Base-by-base conservation (phyloP, 1,140 invertebrate genomes). In the Aphelinus certus region DNA sequence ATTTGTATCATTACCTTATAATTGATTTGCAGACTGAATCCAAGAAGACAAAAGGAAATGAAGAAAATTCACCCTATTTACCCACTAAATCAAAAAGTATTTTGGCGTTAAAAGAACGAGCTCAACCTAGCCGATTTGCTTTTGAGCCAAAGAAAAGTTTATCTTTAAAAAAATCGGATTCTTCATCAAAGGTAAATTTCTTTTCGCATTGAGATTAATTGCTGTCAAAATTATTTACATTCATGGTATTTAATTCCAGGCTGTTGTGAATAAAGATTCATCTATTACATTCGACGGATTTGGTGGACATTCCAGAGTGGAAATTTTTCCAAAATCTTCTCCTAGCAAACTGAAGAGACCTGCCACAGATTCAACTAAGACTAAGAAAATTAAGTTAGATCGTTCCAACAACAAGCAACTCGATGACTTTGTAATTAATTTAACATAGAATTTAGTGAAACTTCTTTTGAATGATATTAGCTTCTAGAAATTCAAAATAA, bases 281-380 rank as follows among this genome's bases (percentile, higher is more conserved):
- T 46, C 71, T 7, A 76, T 77, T 61, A 68, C 71, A 7, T 86
- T 79, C 63, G 79, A 87, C 77, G 86, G 86, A 65, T 79, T 83
- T 49, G 86, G 84, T 46, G 85, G 85, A 3, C 85, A 85, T 76
- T 82, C 83, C 3, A 85, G 79, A 6, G 26, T 68, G 9, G 83
- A 86, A 51, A 61, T 69, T 2, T 86, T 86, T 76, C 83, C 84
- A 42, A 53, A 49, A 57, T 47, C 5, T 10, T 73, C 61, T 2
- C 0, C 60, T 7, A 79, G 73, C 10, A 78, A 67, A 69, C 51
- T 60, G 0, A 81, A 76, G 77, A 64, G 72, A 71, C 26, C 70
- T 57, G 2, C 58, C 10, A 63, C 60, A 7, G 73, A 76, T 1
- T 3, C n/a, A 5, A 55, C 56, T 5, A 79, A 75, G 60, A 71